Percentiles rank a stretch among this genome's conserved stretches.
Conservation (phyloP, 1,140 invertebrate genomes). For the Meloidogyne hapla region DNA sequence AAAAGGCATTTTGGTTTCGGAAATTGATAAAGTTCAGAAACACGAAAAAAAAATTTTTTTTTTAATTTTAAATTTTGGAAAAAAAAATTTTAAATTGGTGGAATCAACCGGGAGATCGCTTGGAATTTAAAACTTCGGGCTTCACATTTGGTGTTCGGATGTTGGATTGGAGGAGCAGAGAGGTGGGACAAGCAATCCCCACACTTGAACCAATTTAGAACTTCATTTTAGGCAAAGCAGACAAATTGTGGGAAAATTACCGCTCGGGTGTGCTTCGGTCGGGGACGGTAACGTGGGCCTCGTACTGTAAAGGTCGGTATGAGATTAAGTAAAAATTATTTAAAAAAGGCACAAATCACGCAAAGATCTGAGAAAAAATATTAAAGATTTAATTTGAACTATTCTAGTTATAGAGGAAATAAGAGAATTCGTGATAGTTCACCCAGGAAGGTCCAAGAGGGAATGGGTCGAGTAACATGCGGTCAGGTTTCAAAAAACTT, state of each 20-base stretch:
- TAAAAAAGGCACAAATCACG: not conserved
- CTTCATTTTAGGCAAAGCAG: conserved; percentile 16
- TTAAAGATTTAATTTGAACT: too few species aligned
- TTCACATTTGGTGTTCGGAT: conserved; percentile 25
- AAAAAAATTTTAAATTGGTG: conserved; percentile 27
- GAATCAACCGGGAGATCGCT: conserved; percentile 30
- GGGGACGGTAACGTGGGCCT: conserved; percentile 58
- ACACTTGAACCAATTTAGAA: conserved; percentile 22
- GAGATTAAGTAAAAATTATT: not conserved
- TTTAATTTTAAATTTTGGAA: conserved; percentile 18
- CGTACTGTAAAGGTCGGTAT: conserved; percentile 49
- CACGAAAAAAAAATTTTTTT: not conserved
- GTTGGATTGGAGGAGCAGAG: conserved; percentile 26
- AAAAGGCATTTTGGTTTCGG: not conserved
- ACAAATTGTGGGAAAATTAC: conserved; percentile 45
- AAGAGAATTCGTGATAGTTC: not conserved
- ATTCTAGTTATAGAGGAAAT: not conserved
- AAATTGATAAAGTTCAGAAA: not conserved
- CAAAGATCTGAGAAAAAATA: not conserved
- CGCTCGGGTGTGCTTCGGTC: conserved; percentile 61
- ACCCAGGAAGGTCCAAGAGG: too few species aligned
- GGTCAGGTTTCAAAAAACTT: too few species aligned
- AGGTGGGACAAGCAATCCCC: conserved; percentile 4
- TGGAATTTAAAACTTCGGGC: conserved; percentile 18
- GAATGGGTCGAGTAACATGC: too few species aligned